Evolutionary conservation across 2,113 vertebrate species (phyloP), one percentile per base, ranked within the genome.

Genomic region (Meleagris gallopavo): DNA sequence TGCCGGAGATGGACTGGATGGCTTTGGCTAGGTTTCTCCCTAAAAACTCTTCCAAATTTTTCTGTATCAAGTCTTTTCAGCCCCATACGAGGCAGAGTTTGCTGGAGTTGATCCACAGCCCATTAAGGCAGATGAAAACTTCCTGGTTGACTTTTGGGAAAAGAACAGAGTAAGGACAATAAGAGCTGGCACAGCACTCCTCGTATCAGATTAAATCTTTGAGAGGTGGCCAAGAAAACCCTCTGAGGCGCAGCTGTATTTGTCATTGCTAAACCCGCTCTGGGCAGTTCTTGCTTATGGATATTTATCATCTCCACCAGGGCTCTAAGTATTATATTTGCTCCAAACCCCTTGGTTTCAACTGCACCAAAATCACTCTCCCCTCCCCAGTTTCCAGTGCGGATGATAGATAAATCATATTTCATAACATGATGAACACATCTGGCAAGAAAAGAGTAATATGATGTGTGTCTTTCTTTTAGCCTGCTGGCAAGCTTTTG

Each of bases 191-290:
- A 48, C 43, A 41, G 13, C 0, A 0, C 20, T 84, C 22, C 30
- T 75, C 25, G 2, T 77, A 40, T 18, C 13, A 57, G 22, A 38
- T 90, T 84, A 58, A 65, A 5, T 45, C 11, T 82, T 75, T 65
- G 48, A 72, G 24, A 72, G 4, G 2, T 25, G 24, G 20, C 83
- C 36, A 75, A 69, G 57, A 80, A 65, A 48, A 43, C 27, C 11
- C 86, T 2, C 0, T 21, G 27, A n/a, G 12, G 25, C 46, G 90
- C 84, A 2, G 0, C 62, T 54, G 30, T n/a, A 52, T 61, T 92
- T 2, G 5, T 30, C 0, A 0, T 27, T 82, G 27, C 61, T 89
- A 61, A 90, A 46, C 9, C 10, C 0, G 0, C 36, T 38, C 34
- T 38, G 29, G 5, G 22, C 66, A 29, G 2, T 82, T 81, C 8